These are phyloP conservation scores for Cepaea nemoralis DNA, from an alignment of 1,140 invertebrate genomes.

Conservation along the genomic window DNA sequence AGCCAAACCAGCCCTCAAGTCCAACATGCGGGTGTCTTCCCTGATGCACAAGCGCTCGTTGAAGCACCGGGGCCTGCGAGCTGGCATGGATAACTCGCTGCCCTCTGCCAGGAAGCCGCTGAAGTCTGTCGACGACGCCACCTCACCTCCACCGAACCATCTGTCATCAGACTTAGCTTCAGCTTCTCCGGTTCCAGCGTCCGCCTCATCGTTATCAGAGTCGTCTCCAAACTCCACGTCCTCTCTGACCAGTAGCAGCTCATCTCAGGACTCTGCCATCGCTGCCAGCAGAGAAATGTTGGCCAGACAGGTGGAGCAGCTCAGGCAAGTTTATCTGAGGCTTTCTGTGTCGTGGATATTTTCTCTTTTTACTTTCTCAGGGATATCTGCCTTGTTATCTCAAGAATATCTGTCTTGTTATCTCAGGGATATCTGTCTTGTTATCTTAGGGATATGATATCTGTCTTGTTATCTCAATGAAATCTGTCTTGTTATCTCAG, in stretches of 20 bases:
- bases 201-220: slow-evolving; percentile 23
- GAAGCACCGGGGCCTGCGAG: slow-evolving; percentile 50
- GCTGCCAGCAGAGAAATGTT: slow-evolving; percentile 35
- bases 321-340: slow-evolving; percentile 21
- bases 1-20: slow-evolving; percentile 51
- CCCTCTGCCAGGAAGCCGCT: slow-evolving; percentile 15
- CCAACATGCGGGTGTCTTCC: slow-evolving; percentile 63
- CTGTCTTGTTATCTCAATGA: too few relatives aligned
- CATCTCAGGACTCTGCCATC: slow-evolving; percentile 25
- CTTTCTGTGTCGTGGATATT: too few relatives aligned
- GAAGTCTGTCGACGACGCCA: background rate
- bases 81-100: slow-evolving; percentile 39
- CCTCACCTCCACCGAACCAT: background rate
- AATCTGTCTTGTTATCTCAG: too few relatives aligned
- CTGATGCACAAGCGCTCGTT: slow-evolving; percentile 66
- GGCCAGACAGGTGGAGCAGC: slow-evolving; percentile 36
- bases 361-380: too few relatives aligned
- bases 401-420: too few relatives aligned
- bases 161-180: background rate
- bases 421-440: too few relatives aligned
- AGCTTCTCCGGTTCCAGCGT: slow-evolving; percentile 24
- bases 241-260: slow-evolving; percentile 25
- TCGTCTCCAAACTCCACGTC: slow-evolving; percentile 34
- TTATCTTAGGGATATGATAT: too few relatives aligned
- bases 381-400: too few relatives aligned